Conservation (phyloP, 2,113 vertebrate genomes). For the Scolopax mira region DNA sequence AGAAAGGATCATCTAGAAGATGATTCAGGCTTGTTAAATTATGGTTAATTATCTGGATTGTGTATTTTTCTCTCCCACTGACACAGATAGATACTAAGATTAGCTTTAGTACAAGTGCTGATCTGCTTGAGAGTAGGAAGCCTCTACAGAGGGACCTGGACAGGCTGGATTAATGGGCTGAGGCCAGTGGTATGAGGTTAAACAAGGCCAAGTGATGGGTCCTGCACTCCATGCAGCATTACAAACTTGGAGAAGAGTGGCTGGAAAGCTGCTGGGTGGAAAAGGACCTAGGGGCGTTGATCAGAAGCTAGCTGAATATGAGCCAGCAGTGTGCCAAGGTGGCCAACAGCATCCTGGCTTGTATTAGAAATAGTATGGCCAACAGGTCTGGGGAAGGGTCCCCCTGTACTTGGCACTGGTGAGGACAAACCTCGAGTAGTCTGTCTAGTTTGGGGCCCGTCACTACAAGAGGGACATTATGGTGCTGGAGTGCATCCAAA, state of each 20-base stretch:
- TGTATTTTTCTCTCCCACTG: not conserved
- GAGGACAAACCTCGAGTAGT: rapidly evolving
- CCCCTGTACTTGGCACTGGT: rapidly evolving
- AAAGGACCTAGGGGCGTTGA: not conserved
- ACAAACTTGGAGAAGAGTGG: not conserved
- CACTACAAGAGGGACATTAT: not conserved
- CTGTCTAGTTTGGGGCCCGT: not conserved
- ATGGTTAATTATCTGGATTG: not conserved
- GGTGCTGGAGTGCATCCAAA: rapidly evolving
- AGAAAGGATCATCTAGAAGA: not conserved
- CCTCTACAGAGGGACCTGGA: not conserved
- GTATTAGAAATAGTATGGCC: not conserved
- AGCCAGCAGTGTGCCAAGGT: not conserved
- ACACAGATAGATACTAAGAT: not conserved
- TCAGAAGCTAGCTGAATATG: rapidly evolving
- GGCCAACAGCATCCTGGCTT: not conserved
- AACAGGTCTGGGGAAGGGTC: rapidly evolving
- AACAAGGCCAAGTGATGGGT: not conserved
- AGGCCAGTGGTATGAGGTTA: not conserved
- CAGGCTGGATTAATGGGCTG: not conserved
- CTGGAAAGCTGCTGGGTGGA: rapidly evolving
- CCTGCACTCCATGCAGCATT: rapidly evolving
- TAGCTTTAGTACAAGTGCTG: not conserved
- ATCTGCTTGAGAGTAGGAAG: not conserved
- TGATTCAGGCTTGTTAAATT: not conserved